Evolutionary conservation across 2,888 invertebrate genomes (phyloP).

Genomic region (Clitarchus hookeri): DNA sequence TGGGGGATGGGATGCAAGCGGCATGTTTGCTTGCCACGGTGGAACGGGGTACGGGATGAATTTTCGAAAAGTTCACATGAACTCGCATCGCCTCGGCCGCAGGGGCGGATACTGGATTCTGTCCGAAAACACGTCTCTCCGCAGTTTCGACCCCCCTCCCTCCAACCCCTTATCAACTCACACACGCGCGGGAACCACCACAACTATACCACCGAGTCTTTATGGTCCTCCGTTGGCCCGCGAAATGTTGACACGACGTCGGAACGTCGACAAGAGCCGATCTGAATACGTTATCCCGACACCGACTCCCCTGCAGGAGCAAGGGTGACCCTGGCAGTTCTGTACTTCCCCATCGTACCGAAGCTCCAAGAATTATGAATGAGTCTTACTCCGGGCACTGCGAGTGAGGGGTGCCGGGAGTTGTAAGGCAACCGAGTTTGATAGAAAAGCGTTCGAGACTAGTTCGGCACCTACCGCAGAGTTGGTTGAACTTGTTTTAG

Average conservation of each 20-base stretch:
- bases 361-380: background rate
- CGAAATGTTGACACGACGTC: background rate
- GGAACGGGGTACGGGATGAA: background rate
- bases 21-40: background rate
- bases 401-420: too few relatives aligned
- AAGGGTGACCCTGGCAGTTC: background rate
- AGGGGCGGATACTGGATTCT: background rate
- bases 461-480: too few relatives aligned
- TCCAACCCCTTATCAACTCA: background rate
- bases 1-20: background rate
- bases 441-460: too few relatives aligned
- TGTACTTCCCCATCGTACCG: background rate
- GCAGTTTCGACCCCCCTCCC: background rate
- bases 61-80: background rate
- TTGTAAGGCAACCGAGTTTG: too few relatives aligned
- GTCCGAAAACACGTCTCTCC: background rate
- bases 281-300: background rate
- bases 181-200: background rate
- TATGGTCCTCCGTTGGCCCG: background rate
- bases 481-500: too few relatives aligned
- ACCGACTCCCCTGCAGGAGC: background rate
- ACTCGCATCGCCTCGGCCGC: too few relatives aligned
- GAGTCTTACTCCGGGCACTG: background rate
- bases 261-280: background rate
- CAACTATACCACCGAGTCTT: background rate